Conservation (phyloP, 2,797 vertebrate genomes). For the Alcedo quadribrachys region DNA sequence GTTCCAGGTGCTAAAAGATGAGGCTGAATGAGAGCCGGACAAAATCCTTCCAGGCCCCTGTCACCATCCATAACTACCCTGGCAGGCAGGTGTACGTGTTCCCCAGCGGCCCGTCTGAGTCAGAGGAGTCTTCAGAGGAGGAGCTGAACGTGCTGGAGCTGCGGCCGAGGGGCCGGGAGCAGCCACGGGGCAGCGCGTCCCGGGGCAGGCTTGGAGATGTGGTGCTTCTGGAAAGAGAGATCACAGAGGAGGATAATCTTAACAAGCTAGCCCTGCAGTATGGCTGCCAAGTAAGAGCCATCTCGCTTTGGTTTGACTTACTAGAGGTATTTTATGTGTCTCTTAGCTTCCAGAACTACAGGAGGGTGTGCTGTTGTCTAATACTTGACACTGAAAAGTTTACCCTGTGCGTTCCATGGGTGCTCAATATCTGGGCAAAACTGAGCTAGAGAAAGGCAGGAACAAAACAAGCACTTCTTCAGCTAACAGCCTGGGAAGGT, state of each 20-base stretch:
- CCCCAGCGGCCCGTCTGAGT: constrained; percentile 71
- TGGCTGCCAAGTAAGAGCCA: constrained; percentile 88
- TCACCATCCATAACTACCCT: constrained; percentile 82
- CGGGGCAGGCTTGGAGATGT: constrained; percentile 63
- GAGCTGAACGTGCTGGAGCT: constrained; percentile 80
- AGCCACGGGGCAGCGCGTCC: background rate
- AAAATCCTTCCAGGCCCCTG: constrained; percentile 87
- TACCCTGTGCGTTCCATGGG: rapidly evolving
- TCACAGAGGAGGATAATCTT: constrained; percentile 86
- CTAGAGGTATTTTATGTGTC: rapidly evolving
- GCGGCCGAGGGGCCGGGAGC: constrained; percentile 74
- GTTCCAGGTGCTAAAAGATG: constrained; percentile 75
- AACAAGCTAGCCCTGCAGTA: constrained; percentile 95
- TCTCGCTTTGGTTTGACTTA: background rate
- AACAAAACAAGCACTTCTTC: background rate
- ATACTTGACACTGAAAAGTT: background rate
- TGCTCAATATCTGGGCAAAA: background rate
- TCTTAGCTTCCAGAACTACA: background rate
- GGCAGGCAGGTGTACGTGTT: constrained; percentile 89
- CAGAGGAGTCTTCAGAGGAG: constrained; percentile 78
- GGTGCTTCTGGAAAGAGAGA: constrained; percentile 84
- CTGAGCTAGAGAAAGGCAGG: background rate
- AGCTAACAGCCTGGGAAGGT: background rate
- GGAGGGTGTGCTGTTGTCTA: background rate
- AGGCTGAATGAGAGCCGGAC: constrained; percentile 79